Base-by-base conservation (phyloP, 2,113 vertebrate species). In the Podarcis muralis region DNA sequence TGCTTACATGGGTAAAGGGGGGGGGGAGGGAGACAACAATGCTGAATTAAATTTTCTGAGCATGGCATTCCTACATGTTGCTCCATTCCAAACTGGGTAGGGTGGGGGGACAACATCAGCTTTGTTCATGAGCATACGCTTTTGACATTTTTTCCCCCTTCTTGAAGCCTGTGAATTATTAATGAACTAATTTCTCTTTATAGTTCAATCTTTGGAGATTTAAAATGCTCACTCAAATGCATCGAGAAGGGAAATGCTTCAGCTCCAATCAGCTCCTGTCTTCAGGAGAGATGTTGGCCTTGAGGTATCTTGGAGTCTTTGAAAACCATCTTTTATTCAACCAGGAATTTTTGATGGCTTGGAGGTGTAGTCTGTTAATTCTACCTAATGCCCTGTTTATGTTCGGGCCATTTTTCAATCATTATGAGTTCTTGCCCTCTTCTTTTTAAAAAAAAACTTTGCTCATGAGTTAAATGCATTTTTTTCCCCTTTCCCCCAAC, bases 171-270 rank as follows among this genome's bases (percentile, higher is more conserved):
- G 96, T 97, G 96, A 97, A 97, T 97, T 97, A 97, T 97, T 97
- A 97, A 97, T 97, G 96, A 97, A 97, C 96, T 97, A 97, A 97
- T 97, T 97, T 97, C 95, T 97, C 97, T 97, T 97, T 97, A 97
- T 97, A 97, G 97, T 97, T 97, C 96, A 96, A 95, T 97, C 97
- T 97, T 97, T 95, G 93, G 97, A 97, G 96, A 97, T 96, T 97
- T 97, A 97, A 97, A 97, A 94, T 96, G 93, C 95, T 97, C 97
- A 94, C 94, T 97, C 95, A 96, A 94, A 96, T 94, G 95, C 94
- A 96, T 92, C 74, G 93, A 95, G 94, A 93, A 95, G 95, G 93
- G 93, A 92, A 94, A 96, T 92, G 92, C 88, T 96, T 97, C 96
- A 94, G 94, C 90, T 95, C 95, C 95, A 97, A 92, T 97, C 96